These are phyloP conservation scores for Coptodon rendalli DNA, from an alignment of 2,113 vertebrate genomes.

Conservation along the genomic window DNA sequence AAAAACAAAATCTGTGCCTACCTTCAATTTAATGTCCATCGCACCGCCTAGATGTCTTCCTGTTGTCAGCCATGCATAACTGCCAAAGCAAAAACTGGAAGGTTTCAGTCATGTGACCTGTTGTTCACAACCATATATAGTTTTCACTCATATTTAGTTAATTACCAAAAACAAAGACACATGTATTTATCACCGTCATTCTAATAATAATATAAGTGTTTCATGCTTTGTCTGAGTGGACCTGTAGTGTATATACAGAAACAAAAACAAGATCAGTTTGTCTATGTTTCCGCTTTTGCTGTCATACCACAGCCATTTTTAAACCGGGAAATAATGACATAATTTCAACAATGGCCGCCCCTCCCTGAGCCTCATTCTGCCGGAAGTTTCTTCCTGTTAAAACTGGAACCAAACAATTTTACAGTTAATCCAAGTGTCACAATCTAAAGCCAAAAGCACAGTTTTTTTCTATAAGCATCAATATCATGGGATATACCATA, in stretches of 20 bases:
- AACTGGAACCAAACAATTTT: background rate
- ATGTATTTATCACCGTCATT: background rate
- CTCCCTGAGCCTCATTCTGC: background rate
- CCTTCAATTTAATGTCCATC: accelerated
- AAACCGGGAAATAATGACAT: background rate
- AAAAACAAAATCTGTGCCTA: background rate
- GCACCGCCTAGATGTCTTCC: background rate
- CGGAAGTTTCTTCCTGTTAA: accelerated
- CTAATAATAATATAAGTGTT: background rate
- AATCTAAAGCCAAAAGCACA: background rate
- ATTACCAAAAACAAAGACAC: background rate
- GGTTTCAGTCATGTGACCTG: background rate
- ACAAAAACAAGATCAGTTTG: background rate
- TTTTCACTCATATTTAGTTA: background rate
- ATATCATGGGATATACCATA: background rate
- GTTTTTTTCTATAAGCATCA: background rate
- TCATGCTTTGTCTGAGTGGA: background rate
- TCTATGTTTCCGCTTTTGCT: background rate
- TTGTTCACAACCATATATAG: background rate
- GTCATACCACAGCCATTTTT: background rate
- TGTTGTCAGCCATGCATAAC: background rate
- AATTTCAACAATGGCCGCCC: background rate
- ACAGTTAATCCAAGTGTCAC: background rate
- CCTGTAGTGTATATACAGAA: background rate
- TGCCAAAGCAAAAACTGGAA: background rate